A percentile compares a stretch with the other conserved stretches of the same genome.
Evolutionary conservation across 2,888 invertebrate species (phyloP).

Genomic region (Stramonita haemastoma): DNA sequence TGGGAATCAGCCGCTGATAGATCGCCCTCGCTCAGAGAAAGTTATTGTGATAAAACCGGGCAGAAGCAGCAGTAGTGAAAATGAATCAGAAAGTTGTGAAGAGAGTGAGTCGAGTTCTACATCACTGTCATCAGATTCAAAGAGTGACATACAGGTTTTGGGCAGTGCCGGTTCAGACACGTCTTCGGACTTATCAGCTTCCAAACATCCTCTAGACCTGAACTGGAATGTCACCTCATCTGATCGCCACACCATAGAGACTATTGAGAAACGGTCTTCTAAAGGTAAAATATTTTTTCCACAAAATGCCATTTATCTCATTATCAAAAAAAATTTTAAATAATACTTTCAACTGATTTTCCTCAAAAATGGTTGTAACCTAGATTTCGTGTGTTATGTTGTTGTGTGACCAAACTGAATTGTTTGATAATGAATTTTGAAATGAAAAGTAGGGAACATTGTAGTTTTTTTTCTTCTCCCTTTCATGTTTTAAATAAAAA

Average conservation of each 20-base stretch:
- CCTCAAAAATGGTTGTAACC: too few relatives aligned
- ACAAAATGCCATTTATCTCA: too few relatives aligned
- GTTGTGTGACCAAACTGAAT: too few relatives aligned
- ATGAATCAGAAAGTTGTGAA: neutral
- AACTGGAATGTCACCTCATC: neutral
- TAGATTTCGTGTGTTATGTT: too few relatives aligned
- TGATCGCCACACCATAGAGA: constrained; percentile 26
- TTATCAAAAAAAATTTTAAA: too few relatives aligned
- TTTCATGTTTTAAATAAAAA: too few relatives aligned
- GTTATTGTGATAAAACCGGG: constrained; percentile 6
- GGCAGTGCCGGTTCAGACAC: too few relatives aligned
- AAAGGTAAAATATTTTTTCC: neutral
- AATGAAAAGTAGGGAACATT: too few relatives aligned
- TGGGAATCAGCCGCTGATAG: neutral
- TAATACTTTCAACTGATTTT: too few relatives aligned
- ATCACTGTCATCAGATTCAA: neutral
- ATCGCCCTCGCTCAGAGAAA: neutral
- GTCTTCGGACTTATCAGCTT: too few relatives aligned
- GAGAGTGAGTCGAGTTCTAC: neutral
- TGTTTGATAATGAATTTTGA: too few relatives aligned
- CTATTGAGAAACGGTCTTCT: neutral
- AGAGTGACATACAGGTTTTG: neutral
- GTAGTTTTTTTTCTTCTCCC: too few relatives aligned
- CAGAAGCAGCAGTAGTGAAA: neutral
- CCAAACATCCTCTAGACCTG: neutral